Evolutionary conservation across 2,113 vertebrate genomes (phyloP).

Genomic region (Eurypyga helias): DNA sequence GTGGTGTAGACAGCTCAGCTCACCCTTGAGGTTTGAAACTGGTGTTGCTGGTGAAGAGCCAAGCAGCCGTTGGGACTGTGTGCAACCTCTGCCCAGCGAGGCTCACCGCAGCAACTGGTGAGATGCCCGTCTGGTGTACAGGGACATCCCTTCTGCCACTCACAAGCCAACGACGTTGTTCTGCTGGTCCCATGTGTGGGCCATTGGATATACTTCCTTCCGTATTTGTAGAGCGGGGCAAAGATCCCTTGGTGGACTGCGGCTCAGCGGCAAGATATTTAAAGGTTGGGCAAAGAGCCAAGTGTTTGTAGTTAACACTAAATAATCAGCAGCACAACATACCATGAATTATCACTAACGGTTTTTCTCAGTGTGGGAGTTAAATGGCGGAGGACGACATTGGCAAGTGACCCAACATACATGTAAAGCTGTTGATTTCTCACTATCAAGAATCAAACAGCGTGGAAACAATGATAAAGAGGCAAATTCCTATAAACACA

Average conservation of each 20-base stretch:
- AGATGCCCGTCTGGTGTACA: neutral
- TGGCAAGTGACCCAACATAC: rapidly evolving
- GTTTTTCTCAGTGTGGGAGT: slow-evolving; percentile 15
- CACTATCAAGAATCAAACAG: neutral
- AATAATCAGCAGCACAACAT: slow-evolving; percentile 6
- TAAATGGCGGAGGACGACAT: neutral
- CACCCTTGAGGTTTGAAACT: rapidly evolving
- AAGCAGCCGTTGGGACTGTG: rapidly evolving
- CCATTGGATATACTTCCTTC: neutral
- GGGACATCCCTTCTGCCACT: neutral
- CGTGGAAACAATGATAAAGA: neutral
- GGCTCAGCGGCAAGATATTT: neutral
- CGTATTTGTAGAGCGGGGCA: neutral
- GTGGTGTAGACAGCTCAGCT: neutral
- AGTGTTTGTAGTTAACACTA: neutral
- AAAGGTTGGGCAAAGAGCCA: neutral
- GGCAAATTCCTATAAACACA: neutral
- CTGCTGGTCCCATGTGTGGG: neutral
- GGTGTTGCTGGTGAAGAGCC: neutral
- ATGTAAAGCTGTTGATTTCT: neutral
- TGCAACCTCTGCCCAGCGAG: neutral
- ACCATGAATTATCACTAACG: neutral
- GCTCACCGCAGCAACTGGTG: neutral
- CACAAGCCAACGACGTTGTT: neutral
- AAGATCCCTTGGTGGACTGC: neutral